phyloP scores from a whole-genome alignment of 2,888 invertebrate genomes.

The Neoascia interrupta region DNA sequence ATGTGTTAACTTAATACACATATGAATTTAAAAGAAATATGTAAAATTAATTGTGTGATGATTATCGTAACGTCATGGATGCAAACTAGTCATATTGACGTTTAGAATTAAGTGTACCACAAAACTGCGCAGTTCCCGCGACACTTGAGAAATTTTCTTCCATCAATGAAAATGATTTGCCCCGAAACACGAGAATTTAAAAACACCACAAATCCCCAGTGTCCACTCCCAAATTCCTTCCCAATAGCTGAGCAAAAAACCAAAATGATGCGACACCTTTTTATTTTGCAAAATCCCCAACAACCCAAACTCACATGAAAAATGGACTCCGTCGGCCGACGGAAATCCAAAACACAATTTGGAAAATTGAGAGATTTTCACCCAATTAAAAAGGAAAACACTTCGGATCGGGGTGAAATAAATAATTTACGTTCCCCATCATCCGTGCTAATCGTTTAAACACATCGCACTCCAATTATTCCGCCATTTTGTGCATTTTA shows the following conservation, averaged over 20 bases:
- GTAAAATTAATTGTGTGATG: no score
- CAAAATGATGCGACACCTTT: no score
- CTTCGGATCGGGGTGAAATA: no score
- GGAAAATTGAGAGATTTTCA: no score
- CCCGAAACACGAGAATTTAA: neutral
- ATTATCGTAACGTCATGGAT: no score
- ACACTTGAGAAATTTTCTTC: neutral
- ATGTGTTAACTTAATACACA: slow-evolving; percentile 10
- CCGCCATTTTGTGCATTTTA: slow-evolving; percentile 59
- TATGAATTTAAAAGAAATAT: no score
- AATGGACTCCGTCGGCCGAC: no score
- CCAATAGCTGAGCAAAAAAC: neutral
- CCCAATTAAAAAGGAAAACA: slow-evolving; percentile 6
- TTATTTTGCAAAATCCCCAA: no score
- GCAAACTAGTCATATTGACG: no score
- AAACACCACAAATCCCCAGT: neutral
- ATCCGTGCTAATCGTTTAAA: no score
- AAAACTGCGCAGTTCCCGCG: slow-evolving; percentile 32
- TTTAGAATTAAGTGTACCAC: slow-evolving; percentile 28
- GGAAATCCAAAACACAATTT: no score
- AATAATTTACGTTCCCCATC: no score
- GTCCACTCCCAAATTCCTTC: neutral
- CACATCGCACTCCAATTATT: slow-evolving; percentile 38
- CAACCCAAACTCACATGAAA: neutral
- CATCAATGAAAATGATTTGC: neutral